Percentiles rank a stretch among this genome's conserved stretches.
Evolutionary conservation across 2,797 vertebrate genomes (phyloP).

Genomic region (Galago senegalensis): DNA sequence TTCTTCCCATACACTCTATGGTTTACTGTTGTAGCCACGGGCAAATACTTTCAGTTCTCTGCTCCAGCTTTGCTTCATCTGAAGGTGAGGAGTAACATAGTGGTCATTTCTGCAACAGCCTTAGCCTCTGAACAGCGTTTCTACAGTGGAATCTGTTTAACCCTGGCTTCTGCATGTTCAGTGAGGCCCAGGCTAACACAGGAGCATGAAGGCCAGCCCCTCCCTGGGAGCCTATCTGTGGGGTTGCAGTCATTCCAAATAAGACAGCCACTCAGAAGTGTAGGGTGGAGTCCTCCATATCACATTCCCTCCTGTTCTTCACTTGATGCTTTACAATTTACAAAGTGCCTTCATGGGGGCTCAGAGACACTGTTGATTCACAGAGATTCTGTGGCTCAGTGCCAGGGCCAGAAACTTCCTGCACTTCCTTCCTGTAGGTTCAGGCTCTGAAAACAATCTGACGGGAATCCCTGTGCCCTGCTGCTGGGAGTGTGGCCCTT

Average conservation of each 20-base stretch:
- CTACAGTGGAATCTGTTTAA: constrained; percentile 63
- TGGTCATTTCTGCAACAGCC: constrained; percentile 76
- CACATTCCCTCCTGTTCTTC: not conserved
- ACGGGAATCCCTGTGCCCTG: not conserved
- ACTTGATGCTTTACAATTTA: constrained; percentile 28
- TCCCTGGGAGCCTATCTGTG: not conserved
- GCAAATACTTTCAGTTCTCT: constrained; percentile 78
- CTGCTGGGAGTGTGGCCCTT: not conserved
- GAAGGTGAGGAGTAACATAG: constrained; percentile 54
- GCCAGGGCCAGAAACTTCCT: not conserved
- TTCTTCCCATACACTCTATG: constrained; percentile 70
- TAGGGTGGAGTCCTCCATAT: not conserved
- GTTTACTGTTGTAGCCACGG: constrained; percentile 72
- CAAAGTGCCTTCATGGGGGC: not conserved
- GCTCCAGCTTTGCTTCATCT: constrained; percentile 68
- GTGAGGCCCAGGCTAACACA: not conserved
- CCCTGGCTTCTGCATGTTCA: constrained; percentile 47
- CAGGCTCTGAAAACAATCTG: not conserved
- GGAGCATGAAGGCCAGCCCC: not conserved
- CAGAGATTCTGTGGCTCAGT: not conserved
- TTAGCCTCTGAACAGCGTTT: constrained; percentile 68
- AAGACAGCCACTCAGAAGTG: not conserved
- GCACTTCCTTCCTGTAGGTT: not conserved
- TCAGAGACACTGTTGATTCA: not conserved
- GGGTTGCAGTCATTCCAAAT: not conserved